Conservation (phyloP, 2,113 vertebrate genomes). For the Xenopus tropicalis region DNA sequence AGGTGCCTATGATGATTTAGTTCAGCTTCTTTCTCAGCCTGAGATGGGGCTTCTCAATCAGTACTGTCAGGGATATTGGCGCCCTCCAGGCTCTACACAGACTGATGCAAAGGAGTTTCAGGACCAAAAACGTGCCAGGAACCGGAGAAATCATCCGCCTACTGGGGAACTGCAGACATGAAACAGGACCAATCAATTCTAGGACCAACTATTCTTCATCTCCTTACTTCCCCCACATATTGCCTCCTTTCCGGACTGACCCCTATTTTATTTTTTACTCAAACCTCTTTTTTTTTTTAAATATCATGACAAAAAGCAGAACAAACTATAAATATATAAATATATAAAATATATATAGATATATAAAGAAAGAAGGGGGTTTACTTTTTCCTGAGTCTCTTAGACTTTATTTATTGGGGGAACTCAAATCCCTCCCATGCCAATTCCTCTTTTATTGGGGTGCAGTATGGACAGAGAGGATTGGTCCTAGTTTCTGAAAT, state of each 20-base stretch:
- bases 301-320: slow-evolving; percentile 12
- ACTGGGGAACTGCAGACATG: slow-evolving; percentile 82
- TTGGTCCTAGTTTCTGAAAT: slow-evolving; percentile 1
- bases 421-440: background rate
- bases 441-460: background rate
- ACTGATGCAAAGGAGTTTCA: slow-evolving; percentile 85
- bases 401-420: slow-evolving; percentile 40
- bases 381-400: slow-evolving; percentile 18
- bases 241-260: background rate
- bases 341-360: slow-evolving; percentile 34
- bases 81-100: slow-evolving; percentile 69
- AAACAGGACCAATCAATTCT: slow-evolving; percentile 52
- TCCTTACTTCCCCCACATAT: background rate
- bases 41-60: slow-evolving; percentile 98
- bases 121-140: slow-evolving; percentile 93
- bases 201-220: background rate
- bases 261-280: slow-evolving; percentile 39
- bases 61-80: slow-evolving; percentile 97
- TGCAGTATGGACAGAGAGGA: background rate
- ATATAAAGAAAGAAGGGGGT: slow-evolving; percentile 22
- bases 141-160: slow-evolving; percentile 88
- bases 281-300: slow-evolving; percentile 20
- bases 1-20: slow-evolving; percentile 87
- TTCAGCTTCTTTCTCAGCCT: slow-evolving; percentile 91
- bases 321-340: slow-evolving; percentile 25